Base-by-base conservation (phyloP, 2,797 vertebrate species). In the Halcyon leucocephala region DNA sequence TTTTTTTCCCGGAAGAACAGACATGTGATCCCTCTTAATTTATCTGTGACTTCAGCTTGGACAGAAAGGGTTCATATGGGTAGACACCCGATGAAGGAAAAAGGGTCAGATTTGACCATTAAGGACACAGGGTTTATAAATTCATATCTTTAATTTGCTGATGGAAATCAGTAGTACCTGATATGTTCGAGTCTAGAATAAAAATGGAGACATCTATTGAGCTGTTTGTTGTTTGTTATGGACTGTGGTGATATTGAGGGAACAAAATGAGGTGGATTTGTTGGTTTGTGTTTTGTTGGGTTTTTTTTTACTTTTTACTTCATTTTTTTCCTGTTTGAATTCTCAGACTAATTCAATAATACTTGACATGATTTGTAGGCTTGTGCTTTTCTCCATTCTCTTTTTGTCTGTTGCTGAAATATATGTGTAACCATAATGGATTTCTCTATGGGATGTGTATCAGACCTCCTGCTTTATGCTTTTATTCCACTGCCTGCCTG, bases 401-500 rank as follows among this genome's bases (percentile, higher is more conserved):
- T 87, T 57, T 69, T 10, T 35, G 12, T 54, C 48, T 90, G 58
- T 71, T 67, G 67, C 31, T 74, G 64, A 82, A 80, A 90, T 87
- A 82, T 60, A 61, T 76, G 72, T 7, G 14, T 29, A 83, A 33
- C 37, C 44, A 13, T 49, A 86, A 54, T 60, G 66, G 31, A 66
- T 89, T 92, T 86, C 60, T 88, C 21, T 76, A 31, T 26, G 65
- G 70, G 81, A 69, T 82, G 37, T 65, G 28, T 86, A 91, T 88
- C 60, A 71, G 31, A 69, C 10, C 26, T 82, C 64, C 78, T 69
- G 64, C 66, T 96, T 90, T 83, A 49, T 80, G 55, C 72, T 88
- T 96, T 92, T 85, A 90, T 86, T 74, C 84, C 69, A 52, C 55
- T 77, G 22, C n/a, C 46, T 94, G 60, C 79, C 73, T 86, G 31